Base-by-base conservation (phyloP, 2,797 vertebrate genomes). In the Glossophaga mutica region DNA sequence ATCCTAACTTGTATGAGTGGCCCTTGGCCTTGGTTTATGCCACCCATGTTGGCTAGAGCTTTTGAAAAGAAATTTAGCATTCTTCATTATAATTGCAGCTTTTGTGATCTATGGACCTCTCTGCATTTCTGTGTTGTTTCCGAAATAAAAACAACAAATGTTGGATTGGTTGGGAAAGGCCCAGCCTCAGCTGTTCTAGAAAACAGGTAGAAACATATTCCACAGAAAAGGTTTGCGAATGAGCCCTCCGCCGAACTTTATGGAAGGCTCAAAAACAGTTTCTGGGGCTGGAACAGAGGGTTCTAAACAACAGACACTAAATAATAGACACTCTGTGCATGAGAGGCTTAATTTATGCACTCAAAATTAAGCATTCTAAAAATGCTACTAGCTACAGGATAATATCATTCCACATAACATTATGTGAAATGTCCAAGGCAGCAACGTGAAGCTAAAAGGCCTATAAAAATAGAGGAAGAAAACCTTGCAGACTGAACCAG, bases 301-400 rank as follows among this genome's bases (percentile, higher is more conserved):
- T 55, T 57, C 32, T 70, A 32, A 84, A 48, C 21, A 59, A 34
- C 5, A 67, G 32, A 34, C 21, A 18, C 9, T 44, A 82, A 81
- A 4, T 21, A 73, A 94, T 15, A 71, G 9, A 46, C 1, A 42
- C 67, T 24, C 7, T 62, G n/a, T 50, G 32, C 74, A 46, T 39
- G 22, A 62, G 71, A 73, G 18, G 78, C 59, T n/a, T 79, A 92
- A 77, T 44, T 79, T 79, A 89, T 19, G 62, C 11, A 62, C 2
- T 50, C 44, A 57, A 85, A 90, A 55, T 12, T 29, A 57, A 95
- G 70, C 42, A 82, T 83, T 90, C 37, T 86, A 48, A 79, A 92
- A 62, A 9, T 4, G n/a, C n/a, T 8, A 6, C 0, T 55, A 62
- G 76, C 39, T 21, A 71, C 29, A 42, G 6, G 16, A 92, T 91